Evolutionary conservation across 2,888 invertebrate species (phyloP).

Genomic region (Arenicola marina): DNA sequence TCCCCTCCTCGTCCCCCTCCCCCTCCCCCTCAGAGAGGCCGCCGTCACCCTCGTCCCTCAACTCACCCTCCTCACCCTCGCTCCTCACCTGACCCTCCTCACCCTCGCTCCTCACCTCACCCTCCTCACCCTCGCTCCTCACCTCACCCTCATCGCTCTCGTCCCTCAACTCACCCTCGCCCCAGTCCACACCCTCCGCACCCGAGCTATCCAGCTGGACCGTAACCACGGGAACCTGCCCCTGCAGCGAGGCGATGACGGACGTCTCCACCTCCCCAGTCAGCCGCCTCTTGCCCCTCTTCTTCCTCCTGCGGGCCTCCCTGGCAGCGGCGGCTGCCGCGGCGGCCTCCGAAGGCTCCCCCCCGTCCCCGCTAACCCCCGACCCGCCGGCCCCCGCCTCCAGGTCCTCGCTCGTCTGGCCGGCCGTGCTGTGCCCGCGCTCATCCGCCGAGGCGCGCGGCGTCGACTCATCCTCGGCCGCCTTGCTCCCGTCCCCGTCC

Average conservation of each 20-base stretch:
- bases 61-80: slow-evolving; percentile 3
- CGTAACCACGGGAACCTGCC: slow-evolving; percentile 8
- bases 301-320: background rate
- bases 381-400: background rate
- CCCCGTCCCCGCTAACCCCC: background rate
- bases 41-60: background rate
- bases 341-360: slow-evolving; percentile 3
- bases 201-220: background rate
- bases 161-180: background rate
- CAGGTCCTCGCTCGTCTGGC: background rate
- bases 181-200: slow-evolving; percentile 9
- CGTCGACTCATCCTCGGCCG: slow-evolving; percentile 9
- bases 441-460: background rate
- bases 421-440: background rate
- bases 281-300: background rate
- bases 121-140: background rate
- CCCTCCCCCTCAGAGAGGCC: slow-evolving; percentile 14
- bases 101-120: slow-evolving; percentile 1
- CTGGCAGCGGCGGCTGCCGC: slow-evolving; percentile 4
- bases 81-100: background rate
- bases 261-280: slow-evolving; percentile 10
- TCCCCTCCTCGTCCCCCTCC: too few relatives aligned
- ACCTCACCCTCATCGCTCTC: background rate
- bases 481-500: background rate
- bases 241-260: background rate